Conservation (phyloP, 2,113 vertebrate species). For the Thunnus thynnus region DNA sequence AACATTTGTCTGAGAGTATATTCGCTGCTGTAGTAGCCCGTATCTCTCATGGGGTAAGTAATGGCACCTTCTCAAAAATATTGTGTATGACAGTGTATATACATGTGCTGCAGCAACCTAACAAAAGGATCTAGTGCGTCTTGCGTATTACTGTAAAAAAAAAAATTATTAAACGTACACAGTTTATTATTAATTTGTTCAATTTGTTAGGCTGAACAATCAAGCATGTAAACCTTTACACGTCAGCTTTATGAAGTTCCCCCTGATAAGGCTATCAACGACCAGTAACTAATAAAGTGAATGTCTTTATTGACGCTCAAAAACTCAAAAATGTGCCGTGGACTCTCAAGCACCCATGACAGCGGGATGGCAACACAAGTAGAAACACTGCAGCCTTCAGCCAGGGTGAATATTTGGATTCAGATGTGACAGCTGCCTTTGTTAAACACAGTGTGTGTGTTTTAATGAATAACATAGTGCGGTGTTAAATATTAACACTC, state of each 20-base stretch:
- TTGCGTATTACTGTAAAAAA: neutral
- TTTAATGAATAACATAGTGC: constrained; percentile 66
- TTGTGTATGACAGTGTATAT: constrained; percentile 6
- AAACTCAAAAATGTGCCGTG: neutral
- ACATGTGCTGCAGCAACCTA: constrained; percentile 21
- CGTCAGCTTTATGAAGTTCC: neutral
- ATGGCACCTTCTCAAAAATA: constrained; percentile 1
- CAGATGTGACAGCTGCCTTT: constrained; percentile 44
- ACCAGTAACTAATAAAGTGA: neutral
- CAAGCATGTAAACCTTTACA: neutral
- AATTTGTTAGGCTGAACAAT: neutral
- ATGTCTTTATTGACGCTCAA: neutral
- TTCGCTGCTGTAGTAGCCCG: constrained; percentile 26
- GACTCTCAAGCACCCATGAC: neutral
- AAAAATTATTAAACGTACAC: too few species aligned
- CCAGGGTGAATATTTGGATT: neutral
- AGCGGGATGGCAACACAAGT: neutral
- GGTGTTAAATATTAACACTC: constrained; percentile 76
- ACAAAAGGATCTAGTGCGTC: constrained; percentile 43
- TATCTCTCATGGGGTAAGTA: constrained; percentile 85
- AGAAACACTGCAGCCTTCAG: neutral
- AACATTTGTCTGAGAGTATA: constrained; percentile 33
- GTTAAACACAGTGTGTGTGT: constrained; percentile 18
- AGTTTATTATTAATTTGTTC: neutral
- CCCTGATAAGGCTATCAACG: neutral